These are phyloP conservation scores for Pegoplata infirma DNA, from an alignment of 2,888 invertebrate species.

Conservation along the genomic window DNA sequence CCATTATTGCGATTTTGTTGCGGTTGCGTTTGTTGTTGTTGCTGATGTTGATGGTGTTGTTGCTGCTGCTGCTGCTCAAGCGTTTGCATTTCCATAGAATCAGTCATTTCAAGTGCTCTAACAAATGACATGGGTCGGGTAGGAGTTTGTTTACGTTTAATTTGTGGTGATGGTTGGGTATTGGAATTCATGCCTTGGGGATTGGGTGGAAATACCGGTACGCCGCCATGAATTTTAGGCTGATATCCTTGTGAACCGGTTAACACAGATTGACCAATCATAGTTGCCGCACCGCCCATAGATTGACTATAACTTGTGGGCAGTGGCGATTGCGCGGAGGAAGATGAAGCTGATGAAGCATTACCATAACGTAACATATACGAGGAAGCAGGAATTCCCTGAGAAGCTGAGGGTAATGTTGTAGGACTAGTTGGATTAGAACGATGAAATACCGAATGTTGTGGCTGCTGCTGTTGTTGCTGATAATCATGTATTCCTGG, in stretches of 20 bases:
- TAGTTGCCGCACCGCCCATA: slow-evolving; percentile 54
- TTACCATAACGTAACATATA: slow-evolving; percentile 75
- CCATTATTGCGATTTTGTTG: slow-evolving; percentile 58
- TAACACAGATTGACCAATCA: slow-evolving; percentile 37
- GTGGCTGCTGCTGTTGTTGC: slow-evolving; percentile 71
- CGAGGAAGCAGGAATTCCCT: slow-evolving; percentile 71
- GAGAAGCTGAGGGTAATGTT: slow-evolving; percentile 76
- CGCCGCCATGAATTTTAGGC: slow-evolving; percentile 83
- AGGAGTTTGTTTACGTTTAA: slow-evolving; percentile 80
- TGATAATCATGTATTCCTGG: slow-evolving; percentile 70
- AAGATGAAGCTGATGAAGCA: slow-evolving; percentile 55
- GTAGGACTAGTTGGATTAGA: slow-evolving; percentile 88
- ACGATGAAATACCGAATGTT: slow-evolving; percentile 79
- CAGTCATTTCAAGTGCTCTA: slow-evolving; percentile 92
- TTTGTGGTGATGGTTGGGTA: slow-evolving; percentile 80
- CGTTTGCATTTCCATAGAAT: slow-evolving; percentile 89
- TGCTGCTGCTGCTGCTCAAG: slow-evolving; percentile 76
- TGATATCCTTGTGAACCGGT: slow-evolving; percentile 81
- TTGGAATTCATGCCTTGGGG: slow-evolving; percentile 71
- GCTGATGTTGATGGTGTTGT: slow-evolving; percentile 67
- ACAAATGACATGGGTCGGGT: slow-evolving; percentile 92
- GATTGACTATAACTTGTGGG: slow-evolving; percentile 64
- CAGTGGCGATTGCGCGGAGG: slow-evolving; percentile 50
- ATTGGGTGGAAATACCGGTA: slow-evolving; percentile 83
- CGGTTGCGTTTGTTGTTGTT: slow-evolving; percentile 64